Base-by-base conservation (phyloP, 2,113 vertebrate genomes). In the Upupa epops region DNA sequence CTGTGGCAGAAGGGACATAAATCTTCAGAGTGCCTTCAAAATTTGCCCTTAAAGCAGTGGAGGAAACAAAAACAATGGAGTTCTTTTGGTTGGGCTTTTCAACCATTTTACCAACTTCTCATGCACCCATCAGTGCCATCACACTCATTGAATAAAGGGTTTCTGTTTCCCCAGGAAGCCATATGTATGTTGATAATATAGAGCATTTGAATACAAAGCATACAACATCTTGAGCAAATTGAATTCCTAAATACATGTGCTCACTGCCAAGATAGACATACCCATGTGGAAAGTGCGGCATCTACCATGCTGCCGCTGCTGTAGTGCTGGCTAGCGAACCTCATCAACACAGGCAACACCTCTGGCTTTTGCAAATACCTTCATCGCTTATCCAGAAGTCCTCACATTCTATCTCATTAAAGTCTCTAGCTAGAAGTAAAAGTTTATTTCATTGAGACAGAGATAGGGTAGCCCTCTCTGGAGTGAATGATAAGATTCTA, bases 311-410 rank as follows among this genome's bases (percentile, higher is more conserved):
- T 48, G 15, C 24, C 45, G 29, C 5, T 36, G n/a, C 51, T 56
- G 0, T 11, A n/a, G n/a, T 60, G 19, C 32, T 69, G 55, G 17
- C 15, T 59, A 40, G n/a, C 8, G 48, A 86, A 28, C 13, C 59
- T 52, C 51, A 77, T 8, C 26, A 52, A 6, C 2, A 8, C 9
- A 45, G 26, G 8, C 26, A 73, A 16, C 15, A 48, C 17, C 68
- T 5, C 16, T 46, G 25, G 13, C 8, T 6, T 65, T 55, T 52
- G n/a, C 5, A 5, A 48, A 52, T 52, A 32, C 34, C 20, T 26
- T 65, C 1, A 0, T 10, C 1, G 17, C 6, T 5, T 49, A 56
- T 48, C 12, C 65, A 61, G 20, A 61, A 66, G 18, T 17, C 26
- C 25, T 66, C 32, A 74, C 29, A 46, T 21, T 61, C 31, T 73